phyloP scores from a whole-genome alignment of 2,888 invertebrate species.

The Tiliacea aurago region DNA sequence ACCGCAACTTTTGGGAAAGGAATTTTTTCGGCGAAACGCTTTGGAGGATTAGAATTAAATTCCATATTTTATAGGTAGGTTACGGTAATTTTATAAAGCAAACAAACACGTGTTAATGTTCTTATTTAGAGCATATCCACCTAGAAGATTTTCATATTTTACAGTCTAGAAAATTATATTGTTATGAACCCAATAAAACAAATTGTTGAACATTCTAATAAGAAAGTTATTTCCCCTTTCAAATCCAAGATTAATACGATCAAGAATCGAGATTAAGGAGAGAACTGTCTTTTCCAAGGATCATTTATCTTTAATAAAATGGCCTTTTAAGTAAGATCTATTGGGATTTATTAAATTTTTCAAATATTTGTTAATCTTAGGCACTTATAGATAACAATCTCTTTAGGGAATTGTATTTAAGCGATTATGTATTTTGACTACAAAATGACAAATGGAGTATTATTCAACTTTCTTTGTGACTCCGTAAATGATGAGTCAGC shows the following conservation, averaged over 20 bases:
- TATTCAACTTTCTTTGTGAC: not conserved
- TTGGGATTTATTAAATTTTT: constrained; percentile 18
- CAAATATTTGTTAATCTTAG: constrained; percentile 20
- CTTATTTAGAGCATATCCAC: not conserved
- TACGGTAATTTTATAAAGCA: not conserved
- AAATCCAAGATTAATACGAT: constrained; percentile 44
- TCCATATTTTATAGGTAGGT: not conserved
- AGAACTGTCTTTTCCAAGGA: constrained; percentile 32
- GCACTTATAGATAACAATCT: constrained; percentile 1
- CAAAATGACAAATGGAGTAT: not conserved
- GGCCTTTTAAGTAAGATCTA: constrained; percentile 31
- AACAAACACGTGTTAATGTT: not conserved
- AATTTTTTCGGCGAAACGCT: not conserved
- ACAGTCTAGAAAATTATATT: not conserved
- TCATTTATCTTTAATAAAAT: constrained; percentile 44
- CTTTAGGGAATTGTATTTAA: constrained; percentile 1
- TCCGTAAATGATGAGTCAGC: not conserved
- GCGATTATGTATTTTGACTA: not conserved
- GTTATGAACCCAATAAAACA: constrained; percentile 19
- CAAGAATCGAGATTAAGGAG: constrained; percentile 41
- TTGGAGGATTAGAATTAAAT: not conserved
- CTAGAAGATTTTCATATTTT: not conserved
- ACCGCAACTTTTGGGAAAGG: constrained; percentile 12
- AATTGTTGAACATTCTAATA: constrained; percentile 42
- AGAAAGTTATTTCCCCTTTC: constrained; percentile 50